Evolutionary conservation across 2,888 invertebrate species (phyloP).

Genomic region (Nematopogon swammerdamellus): DNA sequence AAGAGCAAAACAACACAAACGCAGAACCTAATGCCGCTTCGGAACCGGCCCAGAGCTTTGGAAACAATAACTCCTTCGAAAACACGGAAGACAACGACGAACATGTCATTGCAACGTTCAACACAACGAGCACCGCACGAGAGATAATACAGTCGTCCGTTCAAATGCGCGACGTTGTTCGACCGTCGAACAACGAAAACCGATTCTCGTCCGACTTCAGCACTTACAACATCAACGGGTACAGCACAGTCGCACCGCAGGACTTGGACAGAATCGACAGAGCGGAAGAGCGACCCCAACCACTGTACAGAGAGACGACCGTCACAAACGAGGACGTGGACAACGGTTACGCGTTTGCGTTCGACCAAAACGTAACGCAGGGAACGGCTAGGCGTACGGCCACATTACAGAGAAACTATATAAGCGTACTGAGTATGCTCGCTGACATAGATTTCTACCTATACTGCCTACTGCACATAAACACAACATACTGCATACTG

Average conservation of each 20-base stretch:
- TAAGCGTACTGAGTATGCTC: conserved; percentile 39
- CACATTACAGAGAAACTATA: conserved; percentile 39
- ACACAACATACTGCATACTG: conserved; percentile 51
- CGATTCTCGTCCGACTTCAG: conserved; percentile 37
- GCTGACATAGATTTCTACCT: conserved; percentile 52
- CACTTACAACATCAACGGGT: conserved; percentile 26
- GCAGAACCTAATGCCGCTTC: conserved; percentile 2
- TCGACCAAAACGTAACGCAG: conserved; percentile 26
- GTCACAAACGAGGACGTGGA: conserved; percentile 36
- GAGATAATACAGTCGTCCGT: conserved; percentile 6
- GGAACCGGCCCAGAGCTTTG: not conserved
- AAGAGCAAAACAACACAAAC: conserved; percentile 3
- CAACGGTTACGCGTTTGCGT: conserved; percentile 29
- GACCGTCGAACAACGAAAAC: conserved; percentile 13
- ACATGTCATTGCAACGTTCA: conserved; percentile 10
- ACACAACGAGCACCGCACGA: conserved; percentile 3
- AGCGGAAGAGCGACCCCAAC: conserved; percentile 36
- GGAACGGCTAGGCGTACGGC: conserved; percentile 43
- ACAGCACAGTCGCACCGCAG: conserved; percentile 27
- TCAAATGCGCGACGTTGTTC: conserved; percentile 8
- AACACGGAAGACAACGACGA: conserved; percentile 10
- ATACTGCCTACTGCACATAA: conserved; percentile 48
- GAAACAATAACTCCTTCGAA: not conserved
- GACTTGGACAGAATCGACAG: conserved; percentile 43
- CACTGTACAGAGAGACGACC: conserved; percentile 54